Evolutionary conservation across 2,797 vertebrate genomes (phyloP).

Genomic region (Orestias chungarensis): DNA sequence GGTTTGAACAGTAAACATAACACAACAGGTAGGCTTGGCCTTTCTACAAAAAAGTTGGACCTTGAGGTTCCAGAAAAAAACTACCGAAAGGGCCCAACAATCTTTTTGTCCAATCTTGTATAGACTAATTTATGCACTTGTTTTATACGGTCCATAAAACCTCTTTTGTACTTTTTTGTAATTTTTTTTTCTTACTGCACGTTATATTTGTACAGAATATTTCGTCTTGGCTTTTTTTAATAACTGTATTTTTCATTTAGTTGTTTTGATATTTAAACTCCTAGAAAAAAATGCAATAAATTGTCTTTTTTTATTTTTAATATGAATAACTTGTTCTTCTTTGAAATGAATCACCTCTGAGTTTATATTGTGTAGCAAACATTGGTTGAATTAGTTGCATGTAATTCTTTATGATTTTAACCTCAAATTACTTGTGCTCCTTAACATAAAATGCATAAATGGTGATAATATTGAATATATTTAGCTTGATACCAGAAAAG

Average conservation of each 20-base stretch:
- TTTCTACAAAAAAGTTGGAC: slow-evolving; percentile 59
- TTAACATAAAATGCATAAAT: background rate
- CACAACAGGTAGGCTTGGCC: slow-evolving; percentile 49
- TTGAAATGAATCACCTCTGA: background rate
- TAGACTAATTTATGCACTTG: slow-evolving; percentile 45
- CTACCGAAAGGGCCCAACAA: slow-evolving; percentile 63
- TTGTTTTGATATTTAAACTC: background rate
- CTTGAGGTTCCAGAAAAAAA: slow-evolving; percentile 75
- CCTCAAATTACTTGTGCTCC: background rate
- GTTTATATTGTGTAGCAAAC: background rate
- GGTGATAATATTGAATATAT: background rate
- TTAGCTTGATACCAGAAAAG: background rate
- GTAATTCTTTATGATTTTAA: background rate
- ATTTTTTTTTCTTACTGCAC: background rate
- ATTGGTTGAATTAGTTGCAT: background rate
- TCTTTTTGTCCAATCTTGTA: slow-evolving; percentile 68
- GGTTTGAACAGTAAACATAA: slow-evolving; percentile 56
- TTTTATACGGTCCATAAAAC: slow-evolving; percentile 22
- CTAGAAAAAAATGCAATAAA: background rate
- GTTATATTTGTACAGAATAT: background rate
- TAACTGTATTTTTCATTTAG: background rate
- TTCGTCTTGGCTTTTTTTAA: background rate
- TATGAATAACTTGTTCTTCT: background rate
- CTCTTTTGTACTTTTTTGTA: background rate
- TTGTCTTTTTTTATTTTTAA: background rate